These are phyloP conservation scores for Steatornis caripensis DNA, from an alignment of 2,113 vertebrate genomes.

Conservation along the genomic window DNA sequence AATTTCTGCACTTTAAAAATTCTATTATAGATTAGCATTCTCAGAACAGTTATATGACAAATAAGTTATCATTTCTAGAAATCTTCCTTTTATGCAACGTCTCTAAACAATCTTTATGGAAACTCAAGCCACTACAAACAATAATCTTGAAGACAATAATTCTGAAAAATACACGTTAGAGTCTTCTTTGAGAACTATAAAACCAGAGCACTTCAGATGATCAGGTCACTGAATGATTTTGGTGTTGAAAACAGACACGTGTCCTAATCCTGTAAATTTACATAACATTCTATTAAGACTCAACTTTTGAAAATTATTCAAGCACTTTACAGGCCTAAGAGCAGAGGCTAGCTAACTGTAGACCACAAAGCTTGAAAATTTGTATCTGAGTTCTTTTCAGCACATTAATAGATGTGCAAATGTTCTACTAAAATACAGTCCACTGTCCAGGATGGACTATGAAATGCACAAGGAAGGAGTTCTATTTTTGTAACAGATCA, in stretches of 20 bases:
- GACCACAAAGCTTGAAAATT: background rate
- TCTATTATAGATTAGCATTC: background rate
- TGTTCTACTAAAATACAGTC: background rate
- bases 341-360: background rate
- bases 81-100: background rate
- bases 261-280: background rate
- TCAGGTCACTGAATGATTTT: background rate
- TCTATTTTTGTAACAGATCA: conserved; percentile 1
- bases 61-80: background rate
- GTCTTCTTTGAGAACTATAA: background rate
- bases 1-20: background rate
- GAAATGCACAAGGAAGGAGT: background rate
- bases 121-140: background rate
- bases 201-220: background rate
- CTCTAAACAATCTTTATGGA: background rate
- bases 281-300: background rate
- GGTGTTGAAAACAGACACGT: background rate
- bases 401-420: background rate
- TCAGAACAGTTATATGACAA: background rate
- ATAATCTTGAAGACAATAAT: background rate
- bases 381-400: background rate
- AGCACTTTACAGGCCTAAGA: background rate
- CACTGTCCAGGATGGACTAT: background rate
- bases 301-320: background rate
- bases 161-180: background rate